phyloP scores from a whole-genome alignment of 1,140 invertebrate genomes.

The Euglossa dilemma region DNA sequence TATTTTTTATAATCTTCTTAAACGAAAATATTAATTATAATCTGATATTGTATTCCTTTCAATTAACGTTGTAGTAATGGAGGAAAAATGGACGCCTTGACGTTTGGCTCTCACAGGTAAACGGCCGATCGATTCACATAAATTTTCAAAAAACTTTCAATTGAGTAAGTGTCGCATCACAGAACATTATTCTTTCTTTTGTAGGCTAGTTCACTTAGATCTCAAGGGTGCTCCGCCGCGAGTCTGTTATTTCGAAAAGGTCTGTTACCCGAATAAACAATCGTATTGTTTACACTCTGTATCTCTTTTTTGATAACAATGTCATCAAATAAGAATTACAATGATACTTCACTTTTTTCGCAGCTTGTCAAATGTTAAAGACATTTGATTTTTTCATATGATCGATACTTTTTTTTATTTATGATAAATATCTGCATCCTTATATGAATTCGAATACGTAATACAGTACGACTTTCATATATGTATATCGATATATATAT shows the following conservation, averaged over 20 bases:
- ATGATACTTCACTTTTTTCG: background rate
- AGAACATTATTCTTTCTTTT: slow-evolving; percentile 61
- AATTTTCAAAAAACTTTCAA: slow-evolving; percentile 37
- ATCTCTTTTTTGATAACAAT: slow-evolving; percentile 15
- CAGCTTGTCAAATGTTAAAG: background rate
- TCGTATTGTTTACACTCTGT: slow-evolving; percentile 58
- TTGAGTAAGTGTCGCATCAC: slow-evolving; percentile 37
- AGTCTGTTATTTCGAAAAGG: slow-evolving; percentile 86
- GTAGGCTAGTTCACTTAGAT: slow-evolving; percentile 88
- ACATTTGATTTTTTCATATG: background rate
- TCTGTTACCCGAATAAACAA: slow-evolving; percentile 65
- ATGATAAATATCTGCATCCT: background rate
- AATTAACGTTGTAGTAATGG: slow-evolving; percentile 58
- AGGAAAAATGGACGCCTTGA: slow-evolving; percentile 82
- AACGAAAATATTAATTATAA: background rate
- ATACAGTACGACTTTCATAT: background rate
- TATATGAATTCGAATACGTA: background rate
- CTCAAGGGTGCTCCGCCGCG: slow-evolving; percentile 90
- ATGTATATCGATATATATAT: background rate
- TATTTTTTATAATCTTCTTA: background rate
- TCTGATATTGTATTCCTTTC: slow-evolving; percentile 13
- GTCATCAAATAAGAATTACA: background rate
- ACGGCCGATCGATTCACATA: slow-evolving; percentile 62
- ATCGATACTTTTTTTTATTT: background rate
- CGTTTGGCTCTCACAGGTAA: slow-evolving; percentile 83